Evolutionary conservation across 2,113 vertebrate species (phyloP).

Genomic region (Sturnus vulgaris): DNA sequence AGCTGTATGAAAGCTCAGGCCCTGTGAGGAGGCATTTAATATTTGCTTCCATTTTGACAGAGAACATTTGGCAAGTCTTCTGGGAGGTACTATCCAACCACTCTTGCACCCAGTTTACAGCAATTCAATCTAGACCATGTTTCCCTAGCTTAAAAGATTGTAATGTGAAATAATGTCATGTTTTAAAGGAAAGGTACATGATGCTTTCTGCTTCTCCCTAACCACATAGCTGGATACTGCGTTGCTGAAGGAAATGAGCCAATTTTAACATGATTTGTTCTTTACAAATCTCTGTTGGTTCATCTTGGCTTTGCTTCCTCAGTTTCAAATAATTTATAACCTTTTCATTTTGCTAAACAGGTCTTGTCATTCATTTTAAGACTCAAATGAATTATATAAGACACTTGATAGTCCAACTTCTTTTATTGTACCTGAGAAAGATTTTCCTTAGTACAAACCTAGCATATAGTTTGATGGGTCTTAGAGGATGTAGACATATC

Average conservation of each 20-base stretch:
- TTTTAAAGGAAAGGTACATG: conserved; percentile 22
- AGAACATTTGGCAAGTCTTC: background rate
- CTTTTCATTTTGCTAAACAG: background rate
- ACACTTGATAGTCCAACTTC: background rate
- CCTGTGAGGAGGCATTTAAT: background rate
- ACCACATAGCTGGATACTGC: background rate
- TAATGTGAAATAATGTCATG: conserved; percentile 17
- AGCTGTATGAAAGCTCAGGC: background rate
- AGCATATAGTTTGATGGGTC: background rate
- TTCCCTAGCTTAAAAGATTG: background rate
- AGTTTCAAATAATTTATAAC: conserved; percentile 20
- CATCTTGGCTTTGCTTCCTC: background rate
- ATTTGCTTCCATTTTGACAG: conserved; percentile 25
- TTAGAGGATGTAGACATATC: background rate
- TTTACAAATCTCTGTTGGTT: background rate
- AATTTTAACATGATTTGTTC: conserved; percentile 9
- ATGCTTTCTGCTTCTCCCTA: background rate
- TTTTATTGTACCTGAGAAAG: background rate
- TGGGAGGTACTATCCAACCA: background rate
- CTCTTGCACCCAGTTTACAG: background rate
- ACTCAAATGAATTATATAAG: background rate
- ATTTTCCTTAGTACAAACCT: background rate
- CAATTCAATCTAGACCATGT: background rate
- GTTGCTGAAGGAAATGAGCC: background rate
- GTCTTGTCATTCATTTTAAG: background rate